A percentile compares a stretch with the other conserved stretches of the same genome.
These are phyloP conservation scores for Leptogaster cylindrica DNA, from an alignment of 2,888 invertebrate genomes.

Conservation along the genomic window DNA sequence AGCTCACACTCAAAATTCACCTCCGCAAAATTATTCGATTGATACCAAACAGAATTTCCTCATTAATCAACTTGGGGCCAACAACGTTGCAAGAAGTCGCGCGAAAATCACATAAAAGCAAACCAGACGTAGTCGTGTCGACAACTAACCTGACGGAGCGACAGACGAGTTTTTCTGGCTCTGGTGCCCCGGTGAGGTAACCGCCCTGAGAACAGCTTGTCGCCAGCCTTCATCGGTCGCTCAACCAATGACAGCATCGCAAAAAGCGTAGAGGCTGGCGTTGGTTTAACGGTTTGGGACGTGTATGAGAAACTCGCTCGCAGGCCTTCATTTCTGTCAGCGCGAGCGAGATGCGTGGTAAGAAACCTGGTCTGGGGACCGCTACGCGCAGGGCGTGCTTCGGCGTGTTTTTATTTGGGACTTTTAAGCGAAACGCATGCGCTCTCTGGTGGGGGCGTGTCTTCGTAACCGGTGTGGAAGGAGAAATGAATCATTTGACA, in stretches of 20 bases:
- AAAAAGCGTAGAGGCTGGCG: neutral
- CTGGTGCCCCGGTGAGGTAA: neutral
- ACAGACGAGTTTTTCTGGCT: slow-evolving; percentile 43
- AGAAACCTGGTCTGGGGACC: neutral
- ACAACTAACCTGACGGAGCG: slow-evolving; percentile 43
- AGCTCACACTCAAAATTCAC: slow-evolving; percentile 3
- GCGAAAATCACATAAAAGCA: slow-evolving; percentile 44
- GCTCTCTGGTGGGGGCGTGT: too few relatives aligned
- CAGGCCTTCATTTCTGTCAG: too few relatives aligned
- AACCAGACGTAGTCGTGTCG: slow-evolving; percentile 45
- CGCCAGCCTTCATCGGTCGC: neutral
- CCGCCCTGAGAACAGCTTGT: neutral
- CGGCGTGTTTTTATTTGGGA: neutral
- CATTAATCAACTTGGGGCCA: neutral
- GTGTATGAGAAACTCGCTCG: neutral
- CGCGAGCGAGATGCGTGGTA: too few relatives aligned
- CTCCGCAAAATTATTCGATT: slow-evolving; percentile 25
- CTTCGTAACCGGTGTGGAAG: slow-evolving; percentile 4
- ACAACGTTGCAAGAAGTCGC: slow-evolving; percentile 25
- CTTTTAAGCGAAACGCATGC: too few relatives aligned
- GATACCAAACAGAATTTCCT: slow-evolving; percentile 3
- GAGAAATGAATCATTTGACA: neutral
- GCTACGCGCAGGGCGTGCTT: neutral
- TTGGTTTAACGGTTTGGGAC: too few relatives aligned
- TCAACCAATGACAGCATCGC: neutral